phyloP scores from a whole-genome alignment of 2,888 invertebrate species.

The Diogma glabrata region DNA sequence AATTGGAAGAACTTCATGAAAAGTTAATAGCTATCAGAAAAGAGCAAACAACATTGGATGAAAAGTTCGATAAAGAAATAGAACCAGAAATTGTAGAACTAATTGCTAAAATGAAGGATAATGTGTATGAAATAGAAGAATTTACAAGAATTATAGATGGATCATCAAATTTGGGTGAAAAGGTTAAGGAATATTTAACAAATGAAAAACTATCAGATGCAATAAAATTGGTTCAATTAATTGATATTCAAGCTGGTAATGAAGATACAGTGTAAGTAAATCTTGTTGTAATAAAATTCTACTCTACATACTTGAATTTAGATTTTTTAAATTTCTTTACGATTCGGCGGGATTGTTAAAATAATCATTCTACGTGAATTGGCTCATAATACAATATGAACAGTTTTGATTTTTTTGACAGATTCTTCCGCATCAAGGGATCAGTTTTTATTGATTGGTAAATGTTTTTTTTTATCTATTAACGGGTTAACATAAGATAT shows the following conservation, averaged over 20 bases:
- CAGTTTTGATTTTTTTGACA: no score
- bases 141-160: background rate
- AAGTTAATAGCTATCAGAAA: slow-evolving; percentile 44
- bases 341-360: no score
- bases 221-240: slow-evolving; percentile 11
- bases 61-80: slow-evolving; percentile 29
- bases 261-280: background rate
- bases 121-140: background rate
- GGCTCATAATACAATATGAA: no score
- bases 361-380: no score
- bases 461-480: no score
- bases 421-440: no score
- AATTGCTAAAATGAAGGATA: background rate
- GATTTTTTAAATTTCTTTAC: no score
- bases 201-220: slow-evolving; percentile 32
- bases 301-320: no score
- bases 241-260: background rate
- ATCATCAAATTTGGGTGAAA: background rate
- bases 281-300: no score
- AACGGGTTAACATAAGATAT: no score
- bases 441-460: no score
- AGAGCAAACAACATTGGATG: slow-evolving; percentile 36
- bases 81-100: slow-evolving; percentile 21
- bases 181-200: slow-evolving; percentile 12
- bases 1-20: slow-evolving; percentile 35